Base-by-base conservation (phyloP, 2,113 vertebrate species). In the Calonectris borealis region DNA sequence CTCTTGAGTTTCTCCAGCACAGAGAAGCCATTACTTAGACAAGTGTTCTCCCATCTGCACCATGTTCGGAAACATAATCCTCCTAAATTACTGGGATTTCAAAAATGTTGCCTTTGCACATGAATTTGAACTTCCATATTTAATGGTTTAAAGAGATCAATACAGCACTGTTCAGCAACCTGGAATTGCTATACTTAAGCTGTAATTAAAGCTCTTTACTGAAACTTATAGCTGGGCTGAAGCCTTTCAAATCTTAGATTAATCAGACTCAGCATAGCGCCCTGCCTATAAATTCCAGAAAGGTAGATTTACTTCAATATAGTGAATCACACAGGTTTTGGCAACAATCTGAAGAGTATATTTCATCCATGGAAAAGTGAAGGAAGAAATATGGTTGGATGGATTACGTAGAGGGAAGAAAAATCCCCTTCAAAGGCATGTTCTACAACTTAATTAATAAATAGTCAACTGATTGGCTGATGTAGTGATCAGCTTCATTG, bases 361-460 rank as follows among this genome's bases (percentile, higher is more conserved):
- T 94, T 93, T 91, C 83, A 60, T 88, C 57, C 44, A 76, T 22
- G 12, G 38, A 49, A 78, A 93, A 95, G 36, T 54, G 64, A 81
- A 84, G 31, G 77, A 94, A 90, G 64, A 95, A 97, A 87, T 54
- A 88, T 40, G 52, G 42, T 55, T 93, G 60, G 70, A 57, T 48
- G 9, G 49, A 90, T 83, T 83, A 42, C 38, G 55, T 17, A 88
- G 90, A 91, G 69, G 19, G 79, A 57, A 78, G 72, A 88, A 80
- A 94, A 26, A 79, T 62, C 13, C 6, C 24, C 40, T 91, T 97
- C 51, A 78, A 94, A 96, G 12, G 3, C 66, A 60, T 86, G 49
- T 91, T 91, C 76, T 92, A 79, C 80, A 92, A 71, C 80, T 96
- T 94, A 71, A 97, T 93, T 96, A 96, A 92, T 91, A 96, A 95